Evolutionary conservation across 2,113 vertebrate species (phyloP).

Genomic region (Colistium nudipinnis): DNA sequence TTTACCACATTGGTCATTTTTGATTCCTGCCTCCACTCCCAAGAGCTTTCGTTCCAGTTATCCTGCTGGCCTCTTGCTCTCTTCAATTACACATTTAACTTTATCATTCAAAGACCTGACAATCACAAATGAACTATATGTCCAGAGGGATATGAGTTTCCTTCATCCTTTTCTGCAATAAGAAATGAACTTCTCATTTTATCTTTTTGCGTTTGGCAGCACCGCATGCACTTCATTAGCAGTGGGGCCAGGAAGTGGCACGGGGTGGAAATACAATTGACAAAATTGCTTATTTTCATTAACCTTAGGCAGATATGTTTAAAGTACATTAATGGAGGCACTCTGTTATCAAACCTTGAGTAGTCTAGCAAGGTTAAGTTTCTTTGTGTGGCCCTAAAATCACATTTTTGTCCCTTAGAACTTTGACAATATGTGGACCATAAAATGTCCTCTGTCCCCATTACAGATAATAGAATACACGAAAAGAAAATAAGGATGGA

Average conservation of each 20-base stretch:
- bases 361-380: neutral
- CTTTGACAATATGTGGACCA: neutral
- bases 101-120: slow-evolving; percentile 28
- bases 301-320: slow-evolving; percentile 55
- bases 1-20: neutral
- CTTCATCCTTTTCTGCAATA: slow-evolving; percentile 16
- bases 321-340: slow-evolving; percentile 8
- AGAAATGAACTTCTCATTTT: slow-evolving; percentile 38
- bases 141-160: slow-evolving; percentile 25
- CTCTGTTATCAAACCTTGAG: neutral
- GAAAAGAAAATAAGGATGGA: neutral
- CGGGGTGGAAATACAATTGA: slow-evolving; percentile 16
- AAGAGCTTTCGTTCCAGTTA: slow-evolving; percentile 9
- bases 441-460: neutral
- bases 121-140: slow-evolving; percentile 33
- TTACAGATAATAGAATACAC: neutral
- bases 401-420: neutral
- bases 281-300: slow-evolving; percentile 53
- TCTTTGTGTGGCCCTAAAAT: neutral
- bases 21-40: slow-evolving; percentile 2
- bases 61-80: slow-evolving; percentile 31
- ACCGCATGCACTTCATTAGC: slow-evolving; percentile 48
- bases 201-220: slow-evolving; percentile 34
- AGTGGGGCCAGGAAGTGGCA: slow-evolving; percentile 9
- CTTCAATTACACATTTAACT: slow-evolving; percentile 33